Evolutionary conservation across 2,113 vertebrate genomes (phyloP), one percentile per base, ranked within the genome.

Genomic region (Dromaius novaehollandiae): DNA sequence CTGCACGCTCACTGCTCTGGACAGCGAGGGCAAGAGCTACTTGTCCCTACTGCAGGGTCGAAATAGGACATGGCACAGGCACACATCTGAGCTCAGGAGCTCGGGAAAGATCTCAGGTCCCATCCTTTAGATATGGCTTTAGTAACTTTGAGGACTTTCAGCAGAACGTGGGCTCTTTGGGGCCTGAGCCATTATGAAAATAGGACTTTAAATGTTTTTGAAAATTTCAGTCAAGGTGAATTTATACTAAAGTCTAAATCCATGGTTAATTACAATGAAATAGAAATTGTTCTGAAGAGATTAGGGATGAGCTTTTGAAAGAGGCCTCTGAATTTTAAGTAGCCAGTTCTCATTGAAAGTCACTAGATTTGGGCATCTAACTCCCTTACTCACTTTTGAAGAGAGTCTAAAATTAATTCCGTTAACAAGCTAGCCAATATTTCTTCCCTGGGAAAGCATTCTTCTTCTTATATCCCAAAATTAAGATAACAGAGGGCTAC

Each of bases 281-380:
- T 58, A 82, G 88, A 94, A 96, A 89, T 83, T 88, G 70, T 81
- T 95, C 95, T 95, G 91, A 93, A 94, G 88, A 95, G 94, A 96
- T 97, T 94, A 95, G 60, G 63, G 82, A 80, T 93, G 95, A 95
- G 91, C 78, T 96, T 95, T 87, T 93, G 87, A 95, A 96, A 55
- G n/a, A 96, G 63, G 24, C 14, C 46, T 93, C 82, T 89, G 96
- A 95, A 94, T 95, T 85, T 94, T 83, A 95, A 96, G 55, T 74
- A 95, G 76, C 32, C 13, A 44, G 14, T 88, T 95, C 87, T 93
- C 84, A 93, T 71, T 92, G 94, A 95, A 94, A 95, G 71, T 94
- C 93, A 70, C 20, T 53, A 40, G 63, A 46, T 88, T 93, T 89
- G 78, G 50, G 53, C 66, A 66, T 89, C 44, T 86, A 82, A 77